Evolutionary conservation across 2,113 vertebrate genomes (phyloP).

Genomic region (Ammospiza nelsoni): DNA sequence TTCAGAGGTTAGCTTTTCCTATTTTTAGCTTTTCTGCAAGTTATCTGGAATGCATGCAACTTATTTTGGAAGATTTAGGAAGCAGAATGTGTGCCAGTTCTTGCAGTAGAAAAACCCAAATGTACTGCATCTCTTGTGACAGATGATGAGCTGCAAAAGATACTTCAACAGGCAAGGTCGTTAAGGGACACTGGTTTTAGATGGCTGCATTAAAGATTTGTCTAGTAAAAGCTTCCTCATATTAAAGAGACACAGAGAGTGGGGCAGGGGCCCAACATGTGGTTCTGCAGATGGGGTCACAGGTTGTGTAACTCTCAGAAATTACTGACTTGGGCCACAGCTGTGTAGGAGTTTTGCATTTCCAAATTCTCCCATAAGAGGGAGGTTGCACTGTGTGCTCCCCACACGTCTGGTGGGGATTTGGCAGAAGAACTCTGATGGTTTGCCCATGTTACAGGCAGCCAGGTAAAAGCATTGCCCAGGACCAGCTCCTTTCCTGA

Average conservation of each 20-base stretch:
- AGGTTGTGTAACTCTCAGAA: not conserved
- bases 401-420: not conserved
- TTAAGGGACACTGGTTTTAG: conserved; percentile 46
- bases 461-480: not conserved
- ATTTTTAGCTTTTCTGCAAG: conserved; percentile 35
- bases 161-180: conserved; percentile 29
- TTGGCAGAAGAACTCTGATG: not conserved
- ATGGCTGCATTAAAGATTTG: conserved; percentile 39
- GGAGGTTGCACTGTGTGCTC: not conserved
- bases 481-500: not conserved
- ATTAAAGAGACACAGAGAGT: not conserved
- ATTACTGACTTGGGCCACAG: not conserved
- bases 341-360: not conserved
- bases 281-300: not conserved
- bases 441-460: not conserved
- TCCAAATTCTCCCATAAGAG: not conserved
- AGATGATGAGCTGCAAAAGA: conserved; percentile 18
- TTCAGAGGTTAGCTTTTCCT: conserved; percentile 6
- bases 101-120: not conserved
- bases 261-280: not conserved
- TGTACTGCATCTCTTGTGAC: conserved; percentile 35
- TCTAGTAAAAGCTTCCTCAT: not conserved
- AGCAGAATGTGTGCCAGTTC: conserved; percentile 1
- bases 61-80: not conserved
- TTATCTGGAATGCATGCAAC: not conserved